A percentile compares a stretch with the other conserved stretches of the same genome.
Conservation (phyloP, 2,797 vertebrate species). For the Melanotaenia pygmaea region DNA sequence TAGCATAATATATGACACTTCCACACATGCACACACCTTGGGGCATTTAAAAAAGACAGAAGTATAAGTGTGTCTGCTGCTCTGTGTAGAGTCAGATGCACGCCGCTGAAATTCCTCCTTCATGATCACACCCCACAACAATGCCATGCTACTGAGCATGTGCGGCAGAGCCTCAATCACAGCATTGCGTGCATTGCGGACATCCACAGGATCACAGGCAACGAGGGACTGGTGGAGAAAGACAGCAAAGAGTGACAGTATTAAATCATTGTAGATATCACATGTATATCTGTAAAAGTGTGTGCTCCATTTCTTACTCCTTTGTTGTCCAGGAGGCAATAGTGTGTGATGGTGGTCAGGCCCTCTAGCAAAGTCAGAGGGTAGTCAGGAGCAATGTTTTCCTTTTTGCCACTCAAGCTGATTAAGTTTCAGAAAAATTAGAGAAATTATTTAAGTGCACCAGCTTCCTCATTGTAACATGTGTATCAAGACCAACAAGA, state of each 20-base stretch:
- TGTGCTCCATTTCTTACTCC: slow-evolving; percentile 79
- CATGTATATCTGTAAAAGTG: slow-evolving; percentile 1
- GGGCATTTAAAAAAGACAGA: slow-evolving; percentile 95
- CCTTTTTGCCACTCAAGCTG: slow-evolving; percentile 86
- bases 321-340: slow-evolving; percentile 93
- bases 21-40: slow-evolving; percentile 82
- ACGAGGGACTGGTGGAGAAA: slow-evolving; percentile 54
- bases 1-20: not conserved
- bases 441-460: not conserved
- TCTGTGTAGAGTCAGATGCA: slow-evolving; percentile 81
- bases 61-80: slow-evolving; percentile 85
- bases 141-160: slow-evolving; percentile 89
- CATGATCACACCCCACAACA: slow-evolving; percentile 90
- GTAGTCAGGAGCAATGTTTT: slow-evolving; percentile 96
- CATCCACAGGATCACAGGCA: slow-evolving; percentile 82
- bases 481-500: not conserved
- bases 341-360: slow-evolving; percentile 93
- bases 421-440: slow-evolving; percentile 28
- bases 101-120: slow-evolving; percentile 88
- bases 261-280: not conserved
- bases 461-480: not conserved
- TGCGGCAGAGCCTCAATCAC: slow-evolving; percentile 92
- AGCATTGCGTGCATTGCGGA: slow-evolving; percentile 91
- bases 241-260: not conserved
- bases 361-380: slow-evolving; percentile 95